Evolutionary conservation across 2,113 vertebrate species (phyloP), one percentile per base, ranked within the genome.

Genomic region (Isichthys henryi): DNA sequence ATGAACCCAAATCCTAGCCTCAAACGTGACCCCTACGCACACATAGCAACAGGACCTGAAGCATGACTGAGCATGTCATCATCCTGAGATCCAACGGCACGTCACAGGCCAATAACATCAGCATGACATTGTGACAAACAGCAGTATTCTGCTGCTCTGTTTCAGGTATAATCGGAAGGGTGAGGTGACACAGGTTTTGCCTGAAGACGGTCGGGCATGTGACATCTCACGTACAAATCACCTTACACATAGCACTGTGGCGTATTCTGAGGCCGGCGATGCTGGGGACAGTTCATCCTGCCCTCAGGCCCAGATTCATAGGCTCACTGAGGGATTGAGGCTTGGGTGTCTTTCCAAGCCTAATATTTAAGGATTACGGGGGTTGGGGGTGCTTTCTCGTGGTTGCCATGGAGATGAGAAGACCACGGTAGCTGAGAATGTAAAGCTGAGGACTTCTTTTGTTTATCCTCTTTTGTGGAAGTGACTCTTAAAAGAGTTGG

Each of bases 401-500:
- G 91, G 93, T 94, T 90, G 88, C 93, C 90, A 91, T 91, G 89
- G 93, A 92, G 86, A 94, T 56, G 86, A 92, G 88, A 89, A 91
- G 27, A 85, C 88, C 88, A 45, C 13, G 53, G 62, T 85, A 90
- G 84, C 46, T 53, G 89, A 86, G 50, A 48, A 39, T 50, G 74
- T 52, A 87, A 89, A 87, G 62, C 89, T 52, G 3, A 52, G 35
- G 88, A 4, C 31, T n/a, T 52, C 58, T 74, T 80, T 87, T 52
- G 49, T 87, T 90, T 31, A 31, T 53, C 48, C 85, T 80, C 85
- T 46, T 87, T 90, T 87, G 85, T 80, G 27, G 62, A 77, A 43
- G 62, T 70, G 49, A 35, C 62, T 27, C 84, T 77, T 87, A 90
- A 35, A 50, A 39, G 46, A 77, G 84, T 87, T 80, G 74, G 86